phyloP scores from a whole-genome alignment of 2,888 invertebrate genomes.

The Herminia tarsipennalis region DNA sequence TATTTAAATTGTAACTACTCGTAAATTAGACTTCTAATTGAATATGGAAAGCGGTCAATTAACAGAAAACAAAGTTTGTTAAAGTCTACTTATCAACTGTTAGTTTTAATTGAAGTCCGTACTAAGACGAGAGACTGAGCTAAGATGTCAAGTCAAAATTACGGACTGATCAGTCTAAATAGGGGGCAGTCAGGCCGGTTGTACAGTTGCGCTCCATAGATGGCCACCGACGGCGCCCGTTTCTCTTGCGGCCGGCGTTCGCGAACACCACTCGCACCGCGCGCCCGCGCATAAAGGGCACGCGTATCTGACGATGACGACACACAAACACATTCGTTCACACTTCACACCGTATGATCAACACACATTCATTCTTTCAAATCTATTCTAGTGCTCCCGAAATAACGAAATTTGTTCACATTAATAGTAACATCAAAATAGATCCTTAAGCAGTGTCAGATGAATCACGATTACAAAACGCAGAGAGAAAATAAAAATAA shows the following conservation, averaged over 20 bases:
- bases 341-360: slow-evolving; percentile 20
- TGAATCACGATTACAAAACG: slow-evolving; percentile 57
- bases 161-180: slow-evolving; percentile 71
- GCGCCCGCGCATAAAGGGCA: slow-evolving; percentile 38
- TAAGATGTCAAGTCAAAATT: slow-evolving; percentile 65
- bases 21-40: too few relatives aligned
- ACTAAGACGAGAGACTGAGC: slow-evolving; percentile 46
- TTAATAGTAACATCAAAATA: slow-evolving; percentile 60
- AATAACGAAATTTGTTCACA: slow-evolving; percentile 44
- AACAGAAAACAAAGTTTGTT: too few relatives aligned
- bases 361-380: slow-evolving; percentile 37
- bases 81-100: too few relatives aligned
- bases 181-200: slow-evolving; percentile 75
- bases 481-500: slow-evolving; percentile 61
- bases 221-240: slow-evolving; percentile 73
- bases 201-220: slow-evolving; percentile 81
- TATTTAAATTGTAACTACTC: too few relatives aligned
- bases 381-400: slow-evolving; percentile 30
- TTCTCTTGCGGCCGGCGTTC: slow-evolving; percentile 53
- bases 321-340: slow-evolving; percentile 28
- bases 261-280: slow-evolving; percentile 29
- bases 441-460: slow-evolving; percentile 59
- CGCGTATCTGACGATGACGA: slow-evolving; percentile 37
- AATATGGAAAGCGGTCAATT: too few relatives aligned
- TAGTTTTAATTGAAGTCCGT: slow-evolving; percentile 22